Evolutionary conservation across 2,113 vertebrate genomes (phyloP).

Genomic region (Rhinolophus ferrumequinum): DNA sequence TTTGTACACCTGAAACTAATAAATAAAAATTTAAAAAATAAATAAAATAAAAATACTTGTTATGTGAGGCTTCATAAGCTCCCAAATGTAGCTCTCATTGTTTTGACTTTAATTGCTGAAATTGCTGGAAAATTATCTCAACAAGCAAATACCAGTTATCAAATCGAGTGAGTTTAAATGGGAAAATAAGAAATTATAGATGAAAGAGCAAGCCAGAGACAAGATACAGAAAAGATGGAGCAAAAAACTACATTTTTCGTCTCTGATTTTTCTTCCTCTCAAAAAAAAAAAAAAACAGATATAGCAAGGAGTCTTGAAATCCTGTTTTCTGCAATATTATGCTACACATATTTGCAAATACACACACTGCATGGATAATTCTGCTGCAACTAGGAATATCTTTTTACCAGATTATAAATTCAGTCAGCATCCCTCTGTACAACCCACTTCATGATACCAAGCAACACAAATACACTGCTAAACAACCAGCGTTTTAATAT

Average conservation of each 20-base stretch:
- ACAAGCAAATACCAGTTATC: not conserved
- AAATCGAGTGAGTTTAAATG: not conserved
- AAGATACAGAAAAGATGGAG: not conserved
- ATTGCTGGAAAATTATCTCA: slow-evolving; percentile 35
- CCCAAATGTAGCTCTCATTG: not conserved
- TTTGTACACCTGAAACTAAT: too few species aligned
- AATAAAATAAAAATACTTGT: not conserved
- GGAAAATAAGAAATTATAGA: not conserved
- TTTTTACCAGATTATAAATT: slow-evolving; percentile 47
- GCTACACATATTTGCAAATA: slow-evolving; percentile 6
- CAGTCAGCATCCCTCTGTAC: not conserved
- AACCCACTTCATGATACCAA: slow-evolving; percentile 10
- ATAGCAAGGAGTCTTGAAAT: not conserved
- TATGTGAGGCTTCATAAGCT: not conserved
- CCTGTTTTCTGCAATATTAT: not conserved
- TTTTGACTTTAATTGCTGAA: not conserved
- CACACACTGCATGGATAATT: not conserved
- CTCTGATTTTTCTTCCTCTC: not conserved
- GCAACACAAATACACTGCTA: slow-evolving; percentile 53
- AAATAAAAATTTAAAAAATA: too few species aligned
- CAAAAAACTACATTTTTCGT: not conserved
- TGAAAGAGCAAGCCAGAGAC: not conserved
- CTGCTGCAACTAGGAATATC: not conserved
- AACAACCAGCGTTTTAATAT: slow-evolving; percentile 41
- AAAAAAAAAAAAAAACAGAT: slow-evolving; percentile 12